Evolutionary conservation across 2,113 vertebrate species (phyloP).

Genomic region (Carassius carassius): DNA sequence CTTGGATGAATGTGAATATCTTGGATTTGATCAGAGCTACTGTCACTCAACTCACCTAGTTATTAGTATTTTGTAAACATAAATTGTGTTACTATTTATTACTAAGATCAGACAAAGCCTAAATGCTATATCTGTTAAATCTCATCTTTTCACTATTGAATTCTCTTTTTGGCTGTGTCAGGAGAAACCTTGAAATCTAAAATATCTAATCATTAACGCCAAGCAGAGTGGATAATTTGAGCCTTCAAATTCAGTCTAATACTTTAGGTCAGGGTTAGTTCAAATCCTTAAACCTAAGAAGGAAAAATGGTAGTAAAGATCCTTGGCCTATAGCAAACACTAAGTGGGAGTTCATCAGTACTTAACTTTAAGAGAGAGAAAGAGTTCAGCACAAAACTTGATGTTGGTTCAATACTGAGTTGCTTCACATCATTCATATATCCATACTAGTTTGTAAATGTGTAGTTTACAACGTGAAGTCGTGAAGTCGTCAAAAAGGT

Average conservation of each 20-base stretch:
- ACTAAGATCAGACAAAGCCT: neutral
- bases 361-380: neutral
- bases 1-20: neutral
- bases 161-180: neutral
- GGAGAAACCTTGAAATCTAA: neutral
- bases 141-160: neutral
- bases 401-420: neutral
- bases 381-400: neutral
- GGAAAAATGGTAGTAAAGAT: neutral
- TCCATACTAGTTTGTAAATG: neutral
- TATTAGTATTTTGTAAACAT: neutral
- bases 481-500: neutral
- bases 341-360: neutral
- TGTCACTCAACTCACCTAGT: neutral
- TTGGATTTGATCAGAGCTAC: neutral
- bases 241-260: neutral
- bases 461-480: no score
- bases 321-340: neutral
- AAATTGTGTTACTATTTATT: neutral
- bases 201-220: no score
- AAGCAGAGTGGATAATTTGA: neutral
- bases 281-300: neutral
- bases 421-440: neutral
- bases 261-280: neutral
- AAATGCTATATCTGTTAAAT: neutral